Percentiles rank a stretch among this genome's conserved stretches.
Conservation (phyloP, 2,113 vertebrate species). For the Acanthochromis polyacanthus region DNA sequence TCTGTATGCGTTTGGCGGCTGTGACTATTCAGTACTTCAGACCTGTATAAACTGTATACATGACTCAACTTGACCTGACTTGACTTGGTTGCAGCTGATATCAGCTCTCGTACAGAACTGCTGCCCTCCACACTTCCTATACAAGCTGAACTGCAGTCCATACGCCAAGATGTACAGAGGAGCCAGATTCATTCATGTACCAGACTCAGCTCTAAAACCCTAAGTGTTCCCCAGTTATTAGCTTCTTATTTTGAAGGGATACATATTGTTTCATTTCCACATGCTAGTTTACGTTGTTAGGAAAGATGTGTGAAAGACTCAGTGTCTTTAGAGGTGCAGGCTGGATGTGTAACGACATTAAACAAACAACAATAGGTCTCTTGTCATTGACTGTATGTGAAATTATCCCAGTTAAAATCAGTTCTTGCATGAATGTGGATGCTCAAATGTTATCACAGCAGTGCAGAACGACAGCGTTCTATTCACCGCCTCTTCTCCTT, state of each 20-base stretch:
- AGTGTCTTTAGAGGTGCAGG: no score
- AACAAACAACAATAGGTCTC: no score
- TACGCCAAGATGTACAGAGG: not conserved
- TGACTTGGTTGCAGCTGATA: not conserved
- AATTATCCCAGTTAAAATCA: no score
- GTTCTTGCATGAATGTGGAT: no score
- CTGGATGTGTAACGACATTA: no score
- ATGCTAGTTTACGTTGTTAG: not conserved
- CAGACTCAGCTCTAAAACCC: not conserved
- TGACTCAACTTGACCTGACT: not conserved
- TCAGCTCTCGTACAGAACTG: not conserved
- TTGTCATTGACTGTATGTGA: no score
- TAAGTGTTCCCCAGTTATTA: not conserved
- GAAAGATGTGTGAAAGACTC: not conserved
- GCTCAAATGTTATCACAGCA: no score
- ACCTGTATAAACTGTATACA: not conserved
- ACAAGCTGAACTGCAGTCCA: not conserved
- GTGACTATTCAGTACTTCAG: not conserved
- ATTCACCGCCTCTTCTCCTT: no score
- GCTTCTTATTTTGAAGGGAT: not conserved
- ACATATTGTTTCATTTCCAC: not conserved
- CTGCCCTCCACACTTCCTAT: not conserved
- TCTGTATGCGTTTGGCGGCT: not conserved
- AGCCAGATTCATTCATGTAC: not conserved
- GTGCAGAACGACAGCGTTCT: no score